Evolutionary conservation across 1,140 invertebrate species (phyloP), one percentile per base, ranked within the genome.

Genomic region (Drosophila setifemur): DNA sequence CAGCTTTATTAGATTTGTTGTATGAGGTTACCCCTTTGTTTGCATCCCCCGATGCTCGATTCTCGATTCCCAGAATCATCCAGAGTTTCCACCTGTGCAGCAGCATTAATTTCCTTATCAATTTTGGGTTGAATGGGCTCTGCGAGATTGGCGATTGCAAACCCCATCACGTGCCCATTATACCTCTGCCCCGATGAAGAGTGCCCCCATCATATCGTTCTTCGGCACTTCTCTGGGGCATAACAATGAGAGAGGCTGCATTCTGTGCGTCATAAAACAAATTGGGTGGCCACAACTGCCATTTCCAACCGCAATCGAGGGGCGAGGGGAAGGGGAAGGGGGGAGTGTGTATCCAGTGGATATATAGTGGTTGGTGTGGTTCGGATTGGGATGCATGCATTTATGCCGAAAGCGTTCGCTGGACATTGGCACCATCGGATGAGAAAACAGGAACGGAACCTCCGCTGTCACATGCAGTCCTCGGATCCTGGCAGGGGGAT

Each of bases 241-340:
- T 67, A 66, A 55, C 58, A 54, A 70, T 74, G 64, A 60, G 71
- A 60, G 71, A 61, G 35, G 67, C 67, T 53, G 60, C 67, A 53
- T 53, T 66, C 58, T 57, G 63, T 78, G 64, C 58, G 52, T 72
- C 79, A 79, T 83, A 85, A 83, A 83, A 83, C 78, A 85, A 83
- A 83, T 85, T 85, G 74, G 64, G 60, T 67, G 58, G 78, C 57
- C 58, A 57, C 68, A 55, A 75, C 70, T 71, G 74, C 64, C 57
- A 82, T 77, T 64, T 72, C 61, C 69, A 78, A 57, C 49, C 71
- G 42, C 29, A 23, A n/a, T n/a, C n/a, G n/a, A n/a, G 18, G 52
- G 19, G 33, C 12, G 33, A 14, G 12, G 1, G 3, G 14, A 8
- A 11, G 14, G 2, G 33, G 7, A 5, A 7, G 12, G n/a, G 54